Percentiles rank a stretch among this genome's conserved stretches.
These are phyloP conservation scores for Melanotaenia boesemani DNA, from an alignment of 2,797 vertebrate species.

Conservation along the genomic window DNA sequence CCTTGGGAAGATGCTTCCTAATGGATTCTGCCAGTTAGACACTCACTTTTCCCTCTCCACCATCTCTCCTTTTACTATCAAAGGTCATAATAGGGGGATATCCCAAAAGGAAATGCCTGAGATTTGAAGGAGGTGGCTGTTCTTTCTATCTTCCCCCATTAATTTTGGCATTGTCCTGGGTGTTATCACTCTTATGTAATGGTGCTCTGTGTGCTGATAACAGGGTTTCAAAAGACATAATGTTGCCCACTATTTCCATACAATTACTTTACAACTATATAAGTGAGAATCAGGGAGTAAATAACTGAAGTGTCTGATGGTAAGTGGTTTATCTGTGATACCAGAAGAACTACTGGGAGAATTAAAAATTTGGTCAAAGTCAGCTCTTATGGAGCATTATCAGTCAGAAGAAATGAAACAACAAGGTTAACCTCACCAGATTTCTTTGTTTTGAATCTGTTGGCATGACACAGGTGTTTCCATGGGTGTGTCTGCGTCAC, in stretches of 20 bases:
- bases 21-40: constrained; percentile 65
- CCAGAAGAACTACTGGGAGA: neutral
- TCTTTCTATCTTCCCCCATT: constrained; percentile 39
- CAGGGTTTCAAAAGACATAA: constrained; percentile 51
- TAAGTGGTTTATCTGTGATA: neutral
- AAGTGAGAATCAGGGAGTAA: constrained; percentile 10
- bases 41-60: constrained; percentile 75
- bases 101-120: constrained; percentile 82
- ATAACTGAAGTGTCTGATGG: neutral
- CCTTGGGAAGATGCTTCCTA: constrained; percentile 64
- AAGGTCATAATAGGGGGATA: constrained; percentile 75
- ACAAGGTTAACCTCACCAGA: neutral
- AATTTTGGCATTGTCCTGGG: constrained; percentile 62
- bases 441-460: constrained; percentile 31
- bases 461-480: constrained; percentile 16
- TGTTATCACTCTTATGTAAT: constrained; percentile 73
- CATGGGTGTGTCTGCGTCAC: constrained; percentile 7
- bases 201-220: constrained; percentile 60
- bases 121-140: constrained; percentile 74
- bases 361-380: neutral
- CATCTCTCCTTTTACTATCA: constrained; percentile 68
- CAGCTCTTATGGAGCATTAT: neutral
- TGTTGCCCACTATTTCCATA: constrained; percentile 17
- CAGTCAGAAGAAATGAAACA: neutral
- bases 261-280: constrained; percentile 9